phyloP scores from a whole-genome alignment of 2,797 vertebrate genomes.

The Onychomys torridus region DNA sequence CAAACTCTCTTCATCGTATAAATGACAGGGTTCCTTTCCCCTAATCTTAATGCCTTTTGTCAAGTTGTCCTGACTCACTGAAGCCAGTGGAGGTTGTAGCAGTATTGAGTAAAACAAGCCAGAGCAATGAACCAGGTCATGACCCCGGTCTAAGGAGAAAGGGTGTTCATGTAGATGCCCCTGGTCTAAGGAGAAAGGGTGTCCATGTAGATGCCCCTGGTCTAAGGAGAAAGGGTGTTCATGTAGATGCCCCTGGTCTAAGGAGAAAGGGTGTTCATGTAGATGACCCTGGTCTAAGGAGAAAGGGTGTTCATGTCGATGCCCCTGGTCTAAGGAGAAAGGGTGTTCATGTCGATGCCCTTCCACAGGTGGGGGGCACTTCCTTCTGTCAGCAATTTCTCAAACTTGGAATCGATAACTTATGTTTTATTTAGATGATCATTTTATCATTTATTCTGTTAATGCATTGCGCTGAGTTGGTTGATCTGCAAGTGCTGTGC shows the following conservation, averaged over 20 bases:
- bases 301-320: no score
- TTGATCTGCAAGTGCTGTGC: neutral
- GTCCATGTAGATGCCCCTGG: no score
- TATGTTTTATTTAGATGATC: neutral
- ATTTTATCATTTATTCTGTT: conserved; percentile 5
- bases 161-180: neutral
- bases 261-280: no score
- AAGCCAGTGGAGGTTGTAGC: neutral
- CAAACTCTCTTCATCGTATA: neutral
- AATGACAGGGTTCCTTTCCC: neutral
- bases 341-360: neutral
- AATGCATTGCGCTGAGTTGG: neutral
- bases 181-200: no score
- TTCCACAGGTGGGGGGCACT: neutral
- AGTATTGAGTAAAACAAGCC: neutral
- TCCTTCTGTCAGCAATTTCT: neutral
- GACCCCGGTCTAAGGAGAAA: neutral
- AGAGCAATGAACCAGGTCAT: neutral
- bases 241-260: no score
- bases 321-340: no score
- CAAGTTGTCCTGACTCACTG: neutral
- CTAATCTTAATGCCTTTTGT: neutral
- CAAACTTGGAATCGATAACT: neutral
- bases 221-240: no score
- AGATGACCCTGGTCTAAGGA: no score